Base-by-base conservation (phyloP, 2,113 vertebrate species). In the Salvelinus sp. region DNA sequence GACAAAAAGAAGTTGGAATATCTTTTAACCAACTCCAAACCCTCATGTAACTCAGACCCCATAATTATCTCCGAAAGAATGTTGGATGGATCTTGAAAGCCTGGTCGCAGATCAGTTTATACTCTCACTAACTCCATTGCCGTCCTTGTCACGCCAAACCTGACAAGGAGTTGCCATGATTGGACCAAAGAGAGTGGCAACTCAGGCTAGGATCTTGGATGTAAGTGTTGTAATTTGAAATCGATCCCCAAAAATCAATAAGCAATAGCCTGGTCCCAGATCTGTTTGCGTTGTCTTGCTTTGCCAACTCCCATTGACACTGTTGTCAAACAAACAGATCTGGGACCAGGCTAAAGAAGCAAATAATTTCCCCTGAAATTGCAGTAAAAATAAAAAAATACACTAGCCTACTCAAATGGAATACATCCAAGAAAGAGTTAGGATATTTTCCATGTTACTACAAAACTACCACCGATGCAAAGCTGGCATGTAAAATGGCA, bases 71-170 rank as follows among this genome's bases (percentile, higher is more conserved):
- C 12, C 25, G 63, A 83, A 73, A 44, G 76, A 82, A 70, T 38
- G 60, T 66, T 85, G 87, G 82, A 88, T 89, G 83, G 85, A 89
- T 86, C 70, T 74, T 68, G 74, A 67, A 81, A 73, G 64, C 38
- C 38, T 38, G 38, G 38, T 44, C 2, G 7, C 38, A 44, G 38
- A 44, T 44, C 6, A 1, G 38, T 44, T 9, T 44, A 7, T 44
- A 10, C 38, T 44, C 38, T 38, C 9, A 38, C 38, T 2, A 44
- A 9, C 38, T 44, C 38, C 0, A 44, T 10, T 10, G 7, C 38
- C 7, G 38, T 44, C 38, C 38, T 44, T 10, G 7, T 44, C 38
- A 44, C 6, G 2, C 38, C 7, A 44, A 44, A 44, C 38, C 38
- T 9, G 38, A 44, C 38, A 44, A 10, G 7, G 38, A 10, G 38